Evolutionary conservation across 2,888 invertebrate genomes (phyloP), one percentile per base, ranked within the genome.

Genomic region (Rhamphomyia laevipes): DNA sequence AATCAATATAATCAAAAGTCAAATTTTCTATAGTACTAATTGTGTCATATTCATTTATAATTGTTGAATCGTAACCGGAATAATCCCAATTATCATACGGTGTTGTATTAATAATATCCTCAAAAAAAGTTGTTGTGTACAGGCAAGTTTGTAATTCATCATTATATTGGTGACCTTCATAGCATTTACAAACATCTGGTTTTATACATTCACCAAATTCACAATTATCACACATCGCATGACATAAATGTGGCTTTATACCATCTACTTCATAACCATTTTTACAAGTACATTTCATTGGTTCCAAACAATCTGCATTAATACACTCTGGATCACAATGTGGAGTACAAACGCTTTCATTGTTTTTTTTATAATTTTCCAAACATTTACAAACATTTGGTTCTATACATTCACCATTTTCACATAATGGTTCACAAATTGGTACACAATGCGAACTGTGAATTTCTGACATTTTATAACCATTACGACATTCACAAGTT

Each of bases 301-400:
- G 68, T 6, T 58, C 64, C 11, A 62, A 53, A 52, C 71, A 71
- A 27, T 58, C 55, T 42, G 67, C 66, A 56, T 66, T 50, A n/a
- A 35, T 7, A 13, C 35, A 35, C 3, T 5, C 7, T 13, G 33
- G 18, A n/a, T 35, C 12, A 35, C 35, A 35, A 35, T n/a, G 2
- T n/a, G 35, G 35, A 9, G 82, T 68, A 60, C 86, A 86, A 10
- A 70, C 64, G 42, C 78, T 75, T 13, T 78, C 75, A 46, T 68
- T 67, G 27, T 60, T 62, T 56, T 67, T 66, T 21, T 59, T 64
- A 45, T 56, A 63, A 1, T 61, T 61, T 0, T 55, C 44, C 10
- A 51, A 17, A 45, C 63, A 63, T 17, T 55, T 47, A 18, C 63
- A 63, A 1, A 42, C 46, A 15, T 57, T 48, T 0, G 63, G 60